Evolutionary conservation across 2,888 invertebrate species (phyloP), one percentile per base, ranked within the genome.

Genomic region (Epistrophe eligans): DNA sequence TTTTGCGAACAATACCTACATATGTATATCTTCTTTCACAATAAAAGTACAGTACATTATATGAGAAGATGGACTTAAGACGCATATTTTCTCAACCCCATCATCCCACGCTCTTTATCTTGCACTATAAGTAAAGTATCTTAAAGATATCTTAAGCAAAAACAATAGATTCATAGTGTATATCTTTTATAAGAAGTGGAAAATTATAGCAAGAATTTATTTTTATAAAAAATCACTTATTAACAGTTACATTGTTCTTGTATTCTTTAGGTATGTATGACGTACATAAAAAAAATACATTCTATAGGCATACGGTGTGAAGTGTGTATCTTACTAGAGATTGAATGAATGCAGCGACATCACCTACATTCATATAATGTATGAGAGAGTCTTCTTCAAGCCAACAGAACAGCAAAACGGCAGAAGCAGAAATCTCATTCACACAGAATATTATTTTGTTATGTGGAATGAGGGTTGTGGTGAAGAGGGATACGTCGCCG

Each of bases 11-110:
- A 85, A 85, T 85, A 73, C 70, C 24, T 66, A n/a, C n/a, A n/a
- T n/a, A n/a, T n/a, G n/a, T n/a, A 24, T 24, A 24, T 85, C 62
- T 73, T 85, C 73, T 73, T 81, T 73, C 77, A 85, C 77, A 85
- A 81, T 48, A 35, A 62, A 72, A 6, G 24, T 24, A 24, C 3
- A 3, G 24, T 24, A 24, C 24, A 1, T 24, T 24, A 11, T 32
- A 15, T 62, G 19, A 40, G 57, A 77, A 62, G 72, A 85, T 77
- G 77, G 77, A 77, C 73, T 81, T 70, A 73, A 50, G 50, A 45
- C 57, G 13, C 62, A 19, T 48, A 48, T 48, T 43, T 67, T 67
- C 24, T 43, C 40, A 10, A 15, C 13, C 11, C 57, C 64, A 32
- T 11, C 40, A 11, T 10, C 40, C 4, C 13, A 8, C 32, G 8